Percentiles rank a stretch among this genome's conserved stretches.
Conservation (phyloP, 2,797 vertebrate species). For the Hydrocynus forskahlii region DNA sequence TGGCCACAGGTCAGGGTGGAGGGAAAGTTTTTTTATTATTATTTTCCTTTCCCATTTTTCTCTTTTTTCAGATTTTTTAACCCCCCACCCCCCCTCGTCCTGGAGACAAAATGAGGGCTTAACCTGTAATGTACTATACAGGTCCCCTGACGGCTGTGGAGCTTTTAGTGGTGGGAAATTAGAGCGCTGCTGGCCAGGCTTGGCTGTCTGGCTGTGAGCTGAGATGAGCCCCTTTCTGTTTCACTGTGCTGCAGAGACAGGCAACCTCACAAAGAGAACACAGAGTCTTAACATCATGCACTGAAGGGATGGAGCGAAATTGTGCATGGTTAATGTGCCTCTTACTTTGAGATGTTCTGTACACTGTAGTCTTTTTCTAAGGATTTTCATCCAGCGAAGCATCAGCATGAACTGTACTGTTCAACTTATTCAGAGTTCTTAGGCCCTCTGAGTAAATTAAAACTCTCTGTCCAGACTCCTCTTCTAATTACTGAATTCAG, state of each 20-base stretch:
- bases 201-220: constrained; percentile 38
- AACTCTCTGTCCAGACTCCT: neutral
- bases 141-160: constrained; percentile 79
- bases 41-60: constrained; percentile 13
- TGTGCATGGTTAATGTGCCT: neutral
- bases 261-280: neutral
- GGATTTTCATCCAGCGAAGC: neutral
- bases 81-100: constrained; percentile 65
- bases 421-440: neutral
- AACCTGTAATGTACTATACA: constrained; percentile 85
- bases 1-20: constrained; percentile 79
- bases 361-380: neutral
- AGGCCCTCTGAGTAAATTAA: neutral
- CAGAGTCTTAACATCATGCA: neutral
- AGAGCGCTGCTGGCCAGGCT: constrained; percentile 54
- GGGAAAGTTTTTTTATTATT: constrained; percentile 64
- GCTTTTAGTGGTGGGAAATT: constrained; percentile 77
- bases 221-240: constrained; percentile 34
- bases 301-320: neutral
- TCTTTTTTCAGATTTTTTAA: constrained; percentile 68
- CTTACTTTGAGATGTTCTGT: neutral
- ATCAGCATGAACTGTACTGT: neutral
- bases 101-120: constrained; percentile 80
- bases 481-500: too few relatives aligned
- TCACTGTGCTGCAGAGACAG: constrained; percentile 44